Conservation (phyloP, 1,140 invertebrate species). For the Eumeta japonica region DNA sequence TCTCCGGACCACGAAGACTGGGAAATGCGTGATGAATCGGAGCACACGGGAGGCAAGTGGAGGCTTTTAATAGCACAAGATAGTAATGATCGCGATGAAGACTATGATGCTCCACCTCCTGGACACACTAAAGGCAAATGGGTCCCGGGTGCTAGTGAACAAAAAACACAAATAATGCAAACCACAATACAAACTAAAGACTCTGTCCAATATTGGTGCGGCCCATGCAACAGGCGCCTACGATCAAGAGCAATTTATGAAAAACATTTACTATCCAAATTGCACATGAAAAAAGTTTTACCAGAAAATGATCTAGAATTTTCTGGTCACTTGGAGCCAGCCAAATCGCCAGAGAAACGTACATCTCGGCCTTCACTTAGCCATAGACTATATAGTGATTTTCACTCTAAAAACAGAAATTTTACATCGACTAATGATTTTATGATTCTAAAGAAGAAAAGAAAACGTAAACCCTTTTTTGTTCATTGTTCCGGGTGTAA, state of each 20-base stretch:
- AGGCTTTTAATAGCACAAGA: conserved; percentile 38
- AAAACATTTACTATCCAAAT: conserved; percentile 70
- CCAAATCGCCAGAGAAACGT: conserved; percentile 35
- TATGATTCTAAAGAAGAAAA: conserved; percentile 42
- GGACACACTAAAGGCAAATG: conserved; percentile 75
- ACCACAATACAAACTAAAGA: conserved; percentile 49
- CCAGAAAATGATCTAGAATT: conserved; percentile 66
- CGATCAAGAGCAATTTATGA: conserved; percentile 73
- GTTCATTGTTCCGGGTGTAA: conserved; percentile 69
- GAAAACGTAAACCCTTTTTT: conserved; percentile 60
- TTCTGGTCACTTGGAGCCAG: conserved; percentile 41
- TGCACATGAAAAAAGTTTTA: conserved; percentile 69
- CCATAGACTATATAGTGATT: conserved; percentile 28
- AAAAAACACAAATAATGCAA: conserved; percentile 55
- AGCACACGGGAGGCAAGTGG: conserved; percentile 50
- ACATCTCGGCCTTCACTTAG: conserved; percentile 31
- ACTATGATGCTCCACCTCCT: conserved; percentile 61
- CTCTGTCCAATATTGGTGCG: conserved; percentile 73
- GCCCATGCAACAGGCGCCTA: conserved; percentile 72
- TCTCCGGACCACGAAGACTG: conserved; percentile 47
- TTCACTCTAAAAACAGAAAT: conserved; percentile 25
- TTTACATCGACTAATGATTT: too few species aligned
- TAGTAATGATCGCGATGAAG: conserved; percentile 41
- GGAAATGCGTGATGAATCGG: conserved; percentile 43
- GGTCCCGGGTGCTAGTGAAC: conserved; percentile 65